Evolutionary conservation across 2,113 vertebrate genomes (phyloP), one percentile per base, ranked within the genome.

Genomic region (Xenopus tropicalis): DNA sequence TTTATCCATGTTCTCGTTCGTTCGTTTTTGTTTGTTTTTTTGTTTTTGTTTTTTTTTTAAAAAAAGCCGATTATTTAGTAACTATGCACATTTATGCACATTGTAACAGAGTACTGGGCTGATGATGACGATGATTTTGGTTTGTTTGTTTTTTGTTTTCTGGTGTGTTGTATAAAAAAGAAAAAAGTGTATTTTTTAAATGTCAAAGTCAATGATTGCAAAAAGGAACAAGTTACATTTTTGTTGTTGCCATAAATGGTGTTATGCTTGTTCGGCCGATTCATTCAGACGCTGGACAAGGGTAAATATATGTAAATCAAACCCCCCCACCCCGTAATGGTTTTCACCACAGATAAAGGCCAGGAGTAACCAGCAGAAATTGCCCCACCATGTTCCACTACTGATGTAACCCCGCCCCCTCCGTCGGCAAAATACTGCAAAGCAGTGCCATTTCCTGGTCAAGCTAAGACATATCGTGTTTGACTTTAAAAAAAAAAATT

Each of bases 61-160:
- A 44, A 29, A 93, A 91, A 90, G 93, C 93, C 85, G 90, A 94
- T 83, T 88, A 75, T 75, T 68, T 75, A 75, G 72, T 75, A 75
- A 75, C 72, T 75, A 75, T 75, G 72, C 72, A 75, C 72, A 75
- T 68, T 68, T 98, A 98, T 98, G 96, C 96, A 98, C 92, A 93
- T 93, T 96, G 94, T 97, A 96, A 92, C 94, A 94, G 90, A 88
- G 90, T 74, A 81, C 85, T 86, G 85, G 92, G 93, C 93, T 92
- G 90, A 93, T 93, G 25, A 29, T 29, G 25, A 29, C 6, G 25
- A 29, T 29, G 25, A 29, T 29, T 3, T 3, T 86, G 93, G 52
- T 68, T 29, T 3, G 25, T 3, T 29, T 29, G 3, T 29, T 3
- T 29, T 29, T 29, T 64, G 4, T 13, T 24, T 62, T 63, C 91